Conservation (phyloP, 2,888 invertebrate species). For the Strigamia crassipes region DNA sequence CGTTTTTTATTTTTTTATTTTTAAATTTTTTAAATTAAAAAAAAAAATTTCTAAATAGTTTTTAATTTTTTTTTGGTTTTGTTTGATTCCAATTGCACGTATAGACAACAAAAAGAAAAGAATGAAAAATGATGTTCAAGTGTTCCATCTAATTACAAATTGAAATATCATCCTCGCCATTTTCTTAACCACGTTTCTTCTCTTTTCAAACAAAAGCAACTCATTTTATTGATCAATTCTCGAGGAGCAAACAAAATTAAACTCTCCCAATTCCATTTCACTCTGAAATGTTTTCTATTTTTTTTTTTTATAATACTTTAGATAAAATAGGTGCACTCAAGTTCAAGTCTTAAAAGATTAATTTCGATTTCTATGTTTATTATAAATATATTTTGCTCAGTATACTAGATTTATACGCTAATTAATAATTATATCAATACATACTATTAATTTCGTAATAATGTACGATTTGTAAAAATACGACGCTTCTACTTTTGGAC, state of each 20-base stretch:
- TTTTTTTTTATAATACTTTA: neutral
- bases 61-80: neutral
- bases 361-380: too few relatives aligned
- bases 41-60: neutral
- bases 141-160: conserved; percentile 22
- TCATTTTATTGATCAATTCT: conserved; percentile 26
- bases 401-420: too few relatives aligned
- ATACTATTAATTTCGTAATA: too few relatives aligned
- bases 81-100: too few relatives aligned
- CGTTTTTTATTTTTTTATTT: neutral
- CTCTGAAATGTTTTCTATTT: neutral
- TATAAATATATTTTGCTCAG: too few relatives aligned
- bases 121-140: neutral
- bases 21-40: neutral
- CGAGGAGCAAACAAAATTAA: conserved; percentile 15
- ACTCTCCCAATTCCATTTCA: neutral
- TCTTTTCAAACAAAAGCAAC: conserved; percentile 15
- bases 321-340: too few relatives aligned
- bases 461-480: too few relatives aligned
- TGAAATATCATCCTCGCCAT: conserved; percentile 22
- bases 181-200: conserved; percentile 22
- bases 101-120: neutral
- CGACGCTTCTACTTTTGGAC: too few relatives aligned
- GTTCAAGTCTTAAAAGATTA: too few relatives aligned
- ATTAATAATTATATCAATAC: too few relatives aligned